Percentiles rank a stretch among this genome's conserved stretches.
Conservation (phyloP, 2,888 invertebrate genomes). For the Diachrysia chrysitis region DNA sequence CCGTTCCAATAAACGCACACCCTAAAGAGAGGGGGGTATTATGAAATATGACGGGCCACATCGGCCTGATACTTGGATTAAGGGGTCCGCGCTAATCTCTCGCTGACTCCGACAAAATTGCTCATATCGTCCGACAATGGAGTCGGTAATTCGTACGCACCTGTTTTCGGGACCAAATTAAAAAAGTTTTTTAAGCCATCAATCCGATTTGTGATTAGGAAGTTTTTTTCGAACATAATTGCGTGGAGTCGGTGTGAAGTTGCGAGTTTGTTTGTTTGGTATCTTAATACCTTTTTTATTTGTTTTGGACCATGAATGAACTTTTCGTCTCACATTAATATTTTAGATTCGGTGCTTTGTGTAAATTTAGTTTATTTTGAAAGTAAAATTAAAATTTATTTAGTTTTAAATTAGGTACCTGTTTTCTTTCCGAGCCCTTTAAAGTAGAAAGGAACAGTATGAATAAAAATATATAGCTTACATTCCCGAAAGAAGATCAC, state of each 20-base stretch:
- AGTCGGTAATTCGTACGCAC: conserved; percentile 72
- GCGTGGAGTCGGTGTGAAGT: conserved; percentile 44
- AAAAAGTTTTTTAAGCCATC: conserved; percentile 67
- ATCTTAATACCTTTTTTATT: conserved; percentile 21
- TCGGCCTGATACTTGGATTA: conserved; percentile 76
- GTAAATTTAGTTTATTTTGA: too few relatives aligned
- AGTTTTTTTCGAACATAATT: conserved; percentile 49
- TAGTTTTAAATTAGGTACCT: too few relatives aligned
- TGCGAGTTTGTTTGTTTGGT: conserved; percentile 40
- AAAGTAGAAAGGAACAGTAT: too few relatives aligned
- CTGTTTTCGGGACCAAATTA: conserved; percentile 70
- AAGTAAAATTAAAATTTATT: too few relatives aligned
- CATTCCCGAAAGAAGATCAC: too few relatives aligned
- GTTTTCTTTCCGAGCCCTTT: too few relatives aligned
- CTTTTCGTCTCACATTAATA: too few relatives aligned
- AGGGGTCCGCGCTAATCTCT: conserved; percentile 76
- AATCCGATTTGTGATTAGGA: conserved; percentile 63
- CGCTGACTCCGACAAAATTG: conserved; percentile 74
- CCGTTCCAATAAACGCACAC: conserved; percentile 43
- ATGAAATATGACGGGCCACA: conserved; percentile 81
- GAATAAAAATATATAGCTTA: too few relatives aligned
- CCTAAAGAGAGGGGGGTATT: conserved; percentile 65
- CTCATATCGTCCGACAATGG: conserved; percentile 74
- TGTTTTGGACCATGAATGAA: neutral
- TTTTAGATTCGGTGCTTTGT: too few relatives aligned